Evolutionary conservation across 2,113 vertebrate species (phyloP).

Genomic region (Centropristis striata): DNA sequence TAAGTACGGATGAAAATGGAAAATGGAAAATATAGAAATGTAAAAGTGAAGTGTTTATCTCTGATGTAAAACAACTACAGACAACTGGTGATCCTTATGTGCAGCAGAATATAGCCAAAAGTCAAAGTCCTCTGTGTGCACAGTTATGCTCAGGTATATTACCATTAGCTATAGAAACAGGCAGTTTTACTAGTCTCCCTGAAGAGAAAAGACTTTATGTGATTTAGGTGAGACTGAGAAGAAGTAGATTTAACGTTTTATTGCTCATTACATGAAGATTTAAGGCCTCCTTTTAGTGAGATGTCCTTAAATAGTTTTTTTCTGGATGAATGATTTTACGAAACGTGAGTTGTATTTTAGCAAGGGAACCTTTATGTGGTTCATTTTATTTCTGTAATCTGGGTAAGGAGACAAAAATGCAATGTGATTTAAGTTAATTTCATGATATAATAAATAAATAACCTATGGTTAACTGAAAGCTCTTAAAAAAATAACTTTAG

Average conservation of each 20-base stretch:
- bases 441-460: neutral
- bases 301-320: neutral
- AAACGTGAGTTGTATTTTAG: neutral
- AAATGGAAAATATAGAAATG: neutral
- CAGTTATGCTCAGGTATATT: neutral
- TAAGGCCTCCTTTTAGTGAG: conserved; percentile 4
- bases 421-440: neutral
- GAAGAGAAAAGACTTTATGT: neutral
- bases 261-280: conserved; percentile 4
- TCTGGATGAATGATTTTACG: neutral
- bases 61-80: neutral
- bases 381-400: neutral
- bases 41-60: neutral
- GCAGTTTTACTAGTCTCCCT: neutral
- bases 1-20: no score
- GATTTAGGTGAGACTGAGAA: neutral
- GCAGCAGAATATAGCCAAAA: neutral
- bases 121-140: neutral
- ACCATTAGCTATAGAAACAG: neutral
- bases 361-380: neutral
- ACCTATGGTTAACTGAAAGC: neutral
- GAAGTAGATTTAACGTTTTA: neutral
- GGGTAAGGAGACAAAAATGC: no score
- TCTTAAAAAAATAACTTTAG: neutral
- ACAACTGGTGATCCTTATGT: no score